Base-by-base conservation (phyloP, 2,113 vertebrate species). In the Dasyornis broadbenti region DNA sequence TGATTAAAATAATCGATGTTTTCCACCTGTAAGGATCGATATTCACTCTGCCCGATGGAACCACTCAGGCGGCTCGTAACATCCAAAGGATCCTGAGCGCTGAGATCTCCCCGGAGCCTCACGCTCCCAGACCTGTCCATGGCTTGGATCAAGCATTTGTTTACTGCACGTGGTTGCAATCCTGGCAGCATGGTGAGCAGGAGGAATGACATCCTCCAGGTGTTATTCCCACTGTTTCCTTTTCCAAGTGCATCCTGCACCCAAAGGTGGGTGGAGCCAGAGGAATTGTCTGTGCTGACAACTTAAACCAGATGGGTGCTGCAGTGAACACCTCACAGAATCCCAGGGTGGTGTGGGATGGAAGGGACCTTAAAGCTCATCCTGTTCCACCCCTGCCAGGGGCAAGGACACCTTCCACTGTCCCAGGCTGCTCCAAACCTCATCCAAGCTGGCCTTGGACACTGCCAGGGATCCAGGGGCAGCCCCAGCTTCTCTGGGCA, bases 301-400 rank as follows among this genome's bases (percentile, higher is more conserved):
- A 16, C 33, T 60, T 33, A 6, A 30, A n/a, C 28, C 17, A 82
- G 22, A 28, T 3, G 18, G 19, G 28, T 44, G 50, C 82, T 90
- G 50, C 39, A 72, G 31, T 13, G 22, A 57, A 54, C 50, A 65
- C 33, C 22, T 63, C 35, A 28, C 23, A 39, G 45, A 37, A 75
- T 21, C 20, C 15, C 45, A 59, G 39, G 5, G 28, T 9, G 7
- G 19, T 39, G 11, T 30, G 44, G 33, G 7, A 13, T 37, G 31
- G 31, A 73, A 37, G 27, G 23, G 19, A 75, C 28, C 60, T 60
- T 13, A 15, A 2, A 66, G 61, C 9, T 30, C 78, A 60, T 21
- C 45, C 18, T 2, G 3, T 66, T 1, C 13, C 44, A 59, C 1
- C 6, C 23, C 28, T 59, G 37, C 27, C 14, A 15, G 1, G 21